A percentile compares a stretch with the other conserved stretches of the same genome.
Evolutionary conservation across 2,113 vertebrate species (phyloP).

Genomic region (Formicarius rufipectus): DNA sequence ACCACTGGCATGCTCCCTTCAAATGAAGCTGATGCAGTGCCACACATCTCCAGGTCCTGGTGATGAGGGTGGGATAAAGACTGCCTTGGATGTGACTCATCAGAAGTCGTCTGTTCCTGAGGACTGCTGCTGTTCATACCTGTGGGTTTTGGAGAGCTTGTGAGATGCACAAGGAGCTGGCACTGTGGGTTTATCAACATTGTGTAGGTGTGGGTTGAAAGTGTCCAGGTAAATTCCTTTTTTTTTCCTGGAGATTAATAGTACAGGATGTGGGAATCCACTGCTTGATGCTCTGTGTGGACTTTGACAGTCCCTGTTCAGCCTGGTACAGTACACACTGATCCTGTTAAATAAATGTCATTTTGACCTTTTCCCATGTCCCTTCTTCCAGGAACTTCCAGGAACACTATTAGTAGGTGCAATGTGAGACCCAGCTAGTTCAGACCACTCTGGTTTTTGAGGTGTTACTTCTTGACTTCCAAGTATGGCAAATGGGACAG

Average conservation of each 20-base stretch:
- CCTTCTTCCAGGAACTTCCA: not conserved
- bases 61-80: not conserved
- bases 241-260: not conserved
- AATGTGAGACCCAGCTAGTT: not conserved
- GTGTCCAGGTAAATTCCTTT: not conserved
- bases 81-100: not conserved
- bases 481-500: not conserved
- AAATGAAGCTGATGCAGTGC: not conserved
- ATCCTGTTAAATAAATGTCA: not conserved
- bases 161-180: not conserved
- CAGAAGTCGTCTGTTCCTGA: rapidly evolving
- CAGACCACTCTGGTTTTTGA: not conserved
- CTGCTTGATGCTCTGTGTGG: not conserved
- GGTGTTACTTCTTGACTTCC: not conserved
- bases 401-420: not conserved
- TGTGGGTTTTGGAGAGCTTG: not conserved
- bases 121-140: rapidly evolving
- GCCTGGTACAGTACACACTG: not conserved
- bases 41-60: rapidly evolving
- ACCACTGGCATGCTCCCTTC: not conserved
- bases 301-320: not conserved
- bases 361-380: not conserved
- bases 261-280: not conserved
- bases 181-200: not conserved
- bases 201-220: not conserved